Percentiles rank a stretch among this genome's conserved stretches.
Evolutionary conservation across 2,113 vertebrate species (phyloP).

Genomic region (Paramisgurnus dabryanus): DNA sequence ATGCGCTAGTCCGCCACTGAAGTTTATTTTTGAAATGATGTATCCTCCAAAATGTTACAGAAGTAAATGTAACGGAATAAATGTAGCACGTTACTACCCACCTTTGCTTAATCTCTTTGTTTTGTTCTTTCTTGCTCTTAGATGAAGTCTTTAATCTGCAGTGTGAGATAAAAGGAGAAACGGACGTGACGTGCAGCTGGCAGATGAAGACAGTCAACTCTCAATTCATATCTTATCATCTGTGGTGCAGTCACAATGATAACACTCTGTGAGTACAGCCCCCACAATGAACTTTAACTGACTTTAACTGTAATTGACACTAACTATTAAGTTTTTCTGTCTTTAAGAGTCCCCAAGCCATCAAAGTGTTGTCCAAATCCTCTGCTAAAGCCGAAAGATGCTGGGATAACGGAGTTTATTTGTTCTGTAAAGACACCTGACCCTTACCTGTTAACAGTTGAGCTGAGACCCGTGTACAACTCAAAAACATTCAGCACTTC

Average conservation of each 20-base stretch:
- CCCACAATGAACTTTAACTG: not conserved
- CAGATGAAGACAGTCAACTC: slow-evolving; percentile 34
- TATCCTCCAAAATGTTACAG: too few species aligned
- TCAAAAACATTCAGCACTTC: fast-evolving
- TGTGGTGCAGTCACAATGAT: slow-evolving; percentile 14
- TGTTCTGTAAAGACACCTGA: slow-evolving; percentile 24
- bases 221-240: slow-evolving; percentile 37
- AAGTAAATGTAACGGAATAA: not conserved
- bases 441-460: slow-evolving; percentile 39
- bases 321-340: not conserved
- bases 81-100: not conserved
- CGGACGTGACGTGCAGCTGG: slow-evolving; percentile 43
- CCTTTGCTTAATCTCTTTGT: not conserved
- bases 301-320: not conserved
- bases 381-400: not conserved
- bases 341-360: not conserved
- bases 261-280: slow-evolving; percentile 9
- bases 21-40: too few species aligned
- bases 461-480: slow-evolving; percentile 14
- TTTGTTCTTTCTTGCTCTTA: not conserved
- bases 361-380: not conserved
- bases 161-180: slow-evolving; percentile 36
- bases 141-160: slow-evolving; percentile 40
- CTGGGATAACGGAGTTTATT: slow-evolving; percentile 1
- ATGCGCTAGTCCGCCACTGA: too few species aligned